Evolutionary conservation across 2,888 invertebrate species (phyloP).

Genomic region (Ochlodes sylvanus): DNA sequence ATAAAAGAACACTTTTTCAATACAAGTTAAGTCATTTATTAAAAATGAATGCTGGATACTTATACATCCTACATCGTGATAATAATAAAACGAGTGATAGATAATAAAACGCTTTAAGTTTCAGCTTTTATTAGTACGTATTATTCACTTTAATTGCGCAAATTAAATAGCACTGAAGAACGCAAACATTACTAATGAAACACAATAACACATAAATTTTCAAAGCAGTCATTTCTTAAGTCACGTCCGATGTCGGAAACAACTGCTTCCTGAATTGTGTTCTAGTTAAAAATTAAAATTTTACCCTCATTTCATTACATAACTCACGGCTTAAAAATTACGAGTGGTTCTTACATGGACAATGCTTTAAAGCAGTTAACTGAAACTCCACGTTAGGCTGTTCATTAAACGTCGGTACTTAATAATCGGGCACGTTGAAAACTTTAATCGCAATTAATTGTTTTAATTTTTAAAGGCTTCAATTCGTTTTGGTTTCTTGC

Average conservation of each 20-base stretch:
- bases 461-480: too few species aligned
- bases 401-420: slow-evolving; percentile 14
- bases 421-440: background rate
- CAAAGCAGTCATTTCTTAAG: slow-evolving; percentile 55
- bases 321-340: slow-evolving; percentile 45
- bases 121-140: slow-evolving; percentile 29
- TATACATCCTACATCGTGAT: too few species aligned
- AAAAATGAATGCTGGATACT: too few species aligned
- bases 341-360: slow-evolving; percentile 37
- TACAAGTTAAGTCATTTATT: too few species aligned
- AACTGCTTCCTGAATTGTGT: slow-evolving; percentile 72
- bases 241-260: slow-evolving; percentile 71
- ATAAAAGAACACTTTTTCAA: too few species aligned
- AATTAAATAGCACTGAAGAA: slow-evolving; percentile 39
- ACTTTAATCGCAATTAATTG: background rate
- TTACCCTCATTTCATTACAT: slow-evolving; percentile 52
- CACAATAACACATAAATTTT: slow-evolving; percentile 50
- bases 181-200: slow-evolving; percentile 41
- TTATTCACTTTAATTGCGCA: slow-evolving; percentile 34
- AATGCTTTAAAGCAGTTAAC: slow-evolving; percentile 42
- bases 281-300: slow-evolving; percentile 63
- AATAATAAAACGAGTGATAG: slow-evolving; percentile 17
- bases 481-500: too few species aligned
- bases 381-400: slow-evolving; percentile 34
- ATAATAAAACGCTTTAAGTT: slow-evolving; percentile 29